phyloP scores from a whole-genome alignment of 2,113 vertebrate species.

The Barbus barbus region DNA sequence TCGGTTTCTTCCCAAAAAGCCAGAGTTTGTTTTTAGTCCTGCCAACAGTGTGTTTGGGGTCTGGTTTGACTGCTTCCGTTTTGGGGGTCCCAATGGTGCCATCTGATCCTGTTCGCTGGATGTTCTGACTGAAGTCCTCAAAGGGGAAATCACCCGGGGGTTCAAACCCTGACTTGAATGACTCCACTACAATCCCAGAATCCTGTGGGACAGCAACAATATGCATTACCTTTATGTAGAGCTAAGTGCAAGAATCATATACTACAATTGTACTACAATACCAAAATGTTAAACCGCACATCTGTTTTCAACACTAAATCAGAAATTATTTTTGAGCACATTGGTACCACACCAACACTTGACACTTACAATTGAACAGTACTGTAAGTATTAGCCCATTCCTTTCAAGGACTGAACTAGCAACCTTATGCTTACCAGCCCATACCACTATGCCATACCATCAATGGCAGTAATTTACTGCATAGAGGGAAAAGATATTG shows the following conservation, averaged over 20 bases:
- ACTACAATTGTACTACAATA: too few relatives aligned
- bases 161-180: conserved; percentile 97
- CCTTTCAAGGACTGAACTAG: background rate
- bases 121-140: conserved; percentile 97
- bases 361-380: background rate
- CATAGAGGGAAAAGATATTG: background rate
- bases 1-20: conserved; percentile 99
- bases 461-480: background rate
- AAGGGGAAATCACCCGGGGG: conserved; percentile 95
- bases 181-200: conserved; percentile 91
- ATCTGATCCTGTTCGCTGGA: conserved; percentile 93
- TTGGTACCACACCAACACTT: background rate
- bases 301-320: background rate
- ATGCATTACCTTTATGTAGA: background rate
- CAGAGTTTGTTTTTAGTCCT: conserved; percentile 96
- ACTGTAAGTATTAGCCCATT: background rate
- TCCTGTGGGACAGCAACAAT: conserved; percentile 75
- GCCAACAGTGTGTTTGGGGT: conserved; percentile 86
- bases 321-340: background rate
- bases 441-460: background rate
- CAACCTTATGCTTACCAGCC: too few relatives aligned
- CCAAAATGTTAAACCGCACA: background rate
- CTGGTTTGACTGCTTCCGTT: conserved; percentile 82
- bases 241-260: background rate
- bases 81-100: conserved; percentile 91